A percentile compares a stretch with the other conserved stretches of the same genome.
Evolutionary conservation across 2,888 invertebrate genomes (phyloP).

Genomic region (Meganola albula): DNA sequence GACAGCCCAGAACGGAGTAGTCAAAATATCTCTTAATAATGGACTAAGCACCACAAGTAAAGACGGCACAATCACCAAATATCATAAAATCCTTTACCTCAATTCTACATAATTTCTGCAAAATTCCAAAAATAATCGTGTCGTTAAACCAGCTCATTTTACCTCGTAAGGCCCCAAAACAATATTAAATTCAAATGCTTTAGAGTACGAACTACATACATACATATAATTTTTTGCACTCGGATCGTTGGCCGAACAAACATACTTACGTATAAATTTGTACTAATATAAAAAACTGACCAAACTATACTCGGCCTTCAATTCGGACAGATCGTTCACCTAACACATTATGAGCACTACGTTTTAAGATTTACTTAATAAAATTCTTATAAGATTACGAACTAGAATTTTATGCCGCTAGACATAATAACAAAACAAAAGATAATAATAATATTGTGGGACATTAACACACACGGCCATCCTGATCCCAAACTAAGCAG

Average conservation of each 20-base stretch:
- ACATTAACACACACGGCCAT: no score
- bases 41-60: no score
- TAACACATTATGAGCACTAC: conserved; percentile 28
- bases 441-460: no score
- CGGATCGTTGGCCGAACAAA: conserved; percentile 46
- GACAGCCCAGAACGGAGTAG: no score
- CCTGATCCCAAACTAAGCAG: no score
- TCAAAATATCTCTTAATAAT: no score
- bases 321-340: conserved; percentile 65
- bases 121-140: conserved; percentile 1
- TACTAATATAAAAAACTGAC: conserved; percentile 59
- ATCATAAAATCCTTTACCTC: no score
- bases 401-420: no score
- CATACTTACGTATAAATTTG: conserved; percentile 45
- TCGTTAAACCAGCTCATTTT: conserved; percentile 19
- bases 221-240: conserved; percentile 34
- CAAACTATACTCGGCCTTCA: conserved; percentile 67
- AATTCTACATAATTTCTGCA: no score
- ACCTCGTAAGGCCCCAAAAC: conserved; percentile 33
- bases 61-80: no score
- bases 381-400: no score
- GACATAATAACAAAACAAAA: no score
- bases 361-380: conserved; percentile 1
- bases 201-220: conserved; percentile 28
- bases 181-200: conserved; percentile 26